These are phyloP conservation scores for Jaculus jaculus DNA, from an alignment of 2,113 vertebrate genomes.

Conservation along the genomic window DNA sequence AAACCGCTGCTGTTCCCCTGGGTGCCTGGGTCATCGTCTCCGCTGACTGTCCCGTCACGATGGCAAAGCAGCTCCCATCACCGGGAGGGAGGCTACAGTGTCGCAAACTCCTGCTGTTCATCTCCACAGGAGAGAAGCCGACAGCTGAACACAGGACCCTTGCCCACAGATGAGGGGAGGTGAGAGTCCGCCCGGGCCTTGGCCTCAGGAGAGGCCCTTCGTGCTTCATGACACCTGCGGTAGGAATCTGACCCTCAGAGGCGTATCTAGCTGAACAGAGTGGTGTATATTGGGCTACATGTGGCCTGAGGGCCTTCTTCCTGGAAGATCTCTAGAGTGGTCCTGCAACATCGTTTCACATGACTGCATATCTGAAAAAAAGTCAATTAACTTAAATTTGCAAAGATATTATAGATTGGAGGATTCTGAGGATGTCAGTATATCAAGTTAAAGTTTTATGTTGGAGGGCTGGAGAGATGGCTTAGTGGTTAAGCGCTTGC, in stretches of 20 bases:
- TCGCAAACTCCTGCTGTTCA: no score
- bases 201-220: not conserved
- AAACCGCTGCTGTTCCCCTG: fast-evolving
- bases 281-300: fast-evolving
- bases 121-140: no score
- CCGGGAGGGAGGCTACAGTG: no score
- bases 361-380: not conserved
- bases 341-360: no score
- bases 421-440: not conserved
- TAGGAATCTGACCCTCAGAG: fast-evolving
- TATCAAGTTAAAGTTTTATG: not conserved
- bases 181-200: not conserved
- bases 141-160: not conserved
- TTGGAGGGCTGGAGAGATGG: no score
- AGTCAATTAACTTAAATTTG: not conserved
- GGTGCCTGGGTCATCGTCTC: not conserved
- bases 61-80: no score
- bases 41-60: no score
- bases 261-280: no score
- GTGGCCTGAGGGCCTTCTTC: not conserved
- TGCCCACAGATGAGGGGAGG: not conserved
- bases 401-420: not conserved
- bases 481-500: no score
- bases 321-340: fast-evolving
- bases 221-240: not conserved